A percentile compares a stretch with the other conserved stretches of the same genome.
Evolutionary conservation across 2,797 vertebrate species (phyloP).

Genomic region (Oryzias sinensis): DNA sequence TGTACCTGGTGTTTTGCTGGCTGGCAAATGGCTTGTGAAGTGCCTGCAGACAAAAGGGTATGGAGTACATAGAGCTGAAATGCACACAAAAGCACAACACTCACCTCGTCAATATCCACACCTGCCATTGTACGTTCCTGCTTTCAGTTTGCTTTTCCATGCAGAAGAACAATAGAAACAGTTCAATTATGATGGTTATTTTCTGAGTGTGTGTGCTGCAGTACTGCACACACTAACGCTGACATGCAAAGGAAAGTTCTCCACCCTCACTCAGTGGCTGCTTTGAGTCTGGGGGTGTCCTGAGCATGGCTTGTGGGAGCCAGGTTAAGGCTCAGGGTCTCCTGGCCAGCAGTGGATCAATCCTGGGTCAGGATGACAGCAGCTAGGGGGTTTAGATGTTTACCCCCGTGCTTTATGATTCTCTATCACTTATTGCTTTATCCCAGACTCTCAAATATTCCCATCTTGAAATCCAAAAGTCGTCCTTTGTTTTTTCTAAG

Average conservation of each 20-base stretch:
- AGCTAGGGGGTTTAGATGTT: slow-evolving; percentile 50
- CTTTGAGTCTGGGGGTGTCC: slow-evolving; percentile 31
- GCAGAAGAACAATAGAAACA: slow-evolving; percentile 6
- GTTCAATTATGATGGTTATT: slow-evolving; percentile 3
- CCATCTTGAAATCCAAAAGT: slow-evolving; percentile 35
- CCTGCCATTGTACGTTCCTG: slow-evolving; percentile 11
- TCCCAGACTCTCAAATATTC: slow-evolving; percentile 39
- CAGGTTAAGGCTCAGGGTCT: slow-evolving; percentile 53
- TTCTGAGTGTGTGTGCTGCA: slow-evolving; percentile 1
- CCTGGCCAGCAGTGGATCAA: slow-evolving; percentile 63
- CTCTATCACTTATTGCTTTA: slow-evolving; percentile 72
- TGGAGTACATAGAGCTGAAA: slow-evolving; percentile 1
- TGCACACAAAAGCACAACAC: slow-evolving; percentile 7
- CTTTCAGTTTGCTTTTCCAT: background rate
- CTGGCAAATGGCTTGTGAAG: slow-evolving; percentile 1
- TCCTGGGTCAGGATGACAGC: slow-evolving; percentile 54
- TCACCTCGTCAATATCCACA: slow-evolving; percentile 9
- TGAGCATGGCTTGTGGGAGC: slow-evolving; percentile 37
- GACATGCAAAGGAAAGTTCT: background rate
- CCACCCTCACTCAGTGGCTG: background rate
- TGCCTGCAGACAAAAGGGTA: slow-evolving; percentile 4
- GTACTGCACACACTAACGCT: background rate
- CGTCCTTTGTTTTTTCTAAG: too few species aligned
- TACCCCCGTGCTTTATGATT: slow-evolving; percentile 51
- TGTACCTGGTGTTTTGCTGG: slow-evolving; percentile 14